A percentile compares a stretch with the other conserved stretches of the same genome.
phyloP scores from a whole-genome alignment of 2,888 invertebrate genomes.

The Tachina grossa region DNA sequence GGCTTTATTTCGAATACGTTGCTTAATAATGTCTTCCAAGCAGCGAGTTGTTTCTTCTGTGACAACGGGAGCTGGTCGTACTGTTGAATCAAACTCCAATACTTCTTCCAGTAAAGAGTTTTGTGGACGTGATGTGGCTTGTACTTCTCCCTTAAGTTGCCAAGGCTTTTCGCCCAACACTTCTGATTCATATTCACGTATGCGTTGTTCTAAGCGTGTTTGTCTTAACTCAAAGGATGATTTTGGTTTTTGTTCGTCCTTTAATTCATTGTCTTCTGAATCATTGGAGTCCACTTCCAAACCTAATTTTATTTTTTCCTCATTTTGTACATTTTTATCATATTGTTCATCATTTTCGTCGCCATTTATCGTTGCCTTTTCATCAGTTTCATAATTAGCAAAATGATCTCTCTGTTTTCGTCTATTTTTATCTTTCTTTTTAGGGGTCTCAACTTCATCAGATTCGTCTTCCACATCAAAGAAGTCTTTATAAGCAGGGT shows the following conservation, averaged over 20 bases:
- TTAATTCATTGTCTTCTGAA: slow-evolving; percentile 68
- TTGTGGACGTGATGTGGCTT: slow-evolving; percentile 90
- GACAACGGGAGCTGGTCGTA: slow-evolving; percentile 93
- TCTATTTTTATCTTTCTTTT: slow-evolving; percentile 29
- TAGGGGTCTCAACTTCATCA: slow-evolving; percentile 47
- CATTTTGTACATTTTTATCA: slow-evolving; percentile 72
- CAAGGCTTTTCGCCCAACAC: slow-evolving; percentile 93
- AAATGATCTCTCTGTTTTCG: slow-evolving; percentile 73
- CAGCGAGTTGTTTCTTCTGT: slow-evolving; percentile 94
- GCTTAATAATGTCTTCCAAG: slow-evolving; percentile 95
- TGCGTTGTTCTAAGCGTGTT: slow-evolving; percentile 87
- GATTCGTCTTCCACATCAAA: slow-evolving; percentile 84
- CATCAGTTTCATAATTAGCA: slow-evolving; percentile 73
- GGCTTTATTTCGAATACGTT: slow-evolving; percentile 94
- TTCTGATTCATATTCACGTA: slow-evolving; percentile 88
- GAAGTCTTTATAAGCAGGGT: slow-evolving; percentile 87
- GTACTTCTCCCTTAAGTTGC: slow-evolving; percentile 96
- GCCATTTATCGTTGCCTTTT: slow-evolving; percentile 71
- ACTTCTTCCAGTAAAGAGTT: slow-evolving; percentile 96
- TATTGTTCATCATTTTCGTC: slow-evolving; percentile 72
- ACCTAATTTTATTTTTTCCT: slow-evolving; percentile 58
- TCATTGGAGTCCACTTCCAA: slow-evolving; percentile 36
- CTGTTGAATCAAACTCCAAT: slow-evolving; percentile 93
- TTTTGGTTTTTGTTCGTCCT: slow-evolving; percentile 73
- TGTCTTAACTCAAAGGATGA: slow-evolving; percentile 91